Conservation (phyloP, 2,797 vertebrate species). For the Lophotriccus pileatus region DNA sequence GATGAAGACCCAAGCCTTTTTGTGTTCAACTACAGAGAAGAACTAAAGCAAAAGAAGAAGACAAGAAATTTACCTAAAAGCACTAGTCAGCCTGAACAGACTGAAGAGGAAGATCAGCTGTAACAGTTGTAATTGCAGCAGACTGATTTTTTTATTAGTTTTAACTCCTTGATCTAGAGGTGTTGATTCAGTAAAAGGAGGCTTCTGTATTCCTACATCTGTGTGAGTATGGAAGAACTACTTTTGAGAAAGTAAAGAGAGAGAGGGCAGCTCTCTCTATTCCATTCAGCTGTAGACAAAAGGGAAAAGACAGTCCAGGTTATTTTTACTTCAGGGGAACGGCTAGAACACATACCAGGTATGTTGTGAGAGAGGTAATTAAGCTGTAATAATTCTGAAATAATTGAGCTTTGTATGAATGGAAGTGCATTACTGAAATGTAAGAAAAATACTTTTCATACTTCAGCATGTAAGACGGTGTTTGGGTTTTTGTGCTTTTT, state of each 20-base stretch:
- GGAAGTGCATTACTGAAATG: neutral
- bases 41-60: slow-evolving; percentile 76
- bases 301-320: neutral
- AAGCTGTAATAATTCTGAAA: neutral
- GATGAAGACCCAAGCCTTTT: slow-evolving; percentile 76
- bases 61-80: neutral
- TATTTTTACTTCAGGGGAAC: neutral
- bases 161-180: neutral
- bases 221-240: neutral
- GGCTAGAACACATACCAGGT: neutral
- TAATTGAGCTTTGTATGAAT: neutral
- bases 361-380: neutral
- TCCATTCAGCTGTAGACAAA: neutral
- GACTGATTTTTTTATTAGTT: neutral
- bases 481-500: neutral
- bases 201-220: neutral
- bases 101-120: neutral
- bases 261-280: neutral
- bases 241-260: neutral
- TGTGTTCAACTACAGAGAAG: slow-evolving; percentile 86
- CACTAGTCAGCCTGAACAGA: neutral
- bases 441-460: neutral
- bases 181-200: neutral
- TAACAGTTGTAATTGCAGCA: neutral
- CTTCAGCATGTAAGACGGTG: neutral